Evolutionary conservation across 2,888 invertebrate species (phyloP).

Genomic region (Scrobipalpa atriplicella): DNA sequence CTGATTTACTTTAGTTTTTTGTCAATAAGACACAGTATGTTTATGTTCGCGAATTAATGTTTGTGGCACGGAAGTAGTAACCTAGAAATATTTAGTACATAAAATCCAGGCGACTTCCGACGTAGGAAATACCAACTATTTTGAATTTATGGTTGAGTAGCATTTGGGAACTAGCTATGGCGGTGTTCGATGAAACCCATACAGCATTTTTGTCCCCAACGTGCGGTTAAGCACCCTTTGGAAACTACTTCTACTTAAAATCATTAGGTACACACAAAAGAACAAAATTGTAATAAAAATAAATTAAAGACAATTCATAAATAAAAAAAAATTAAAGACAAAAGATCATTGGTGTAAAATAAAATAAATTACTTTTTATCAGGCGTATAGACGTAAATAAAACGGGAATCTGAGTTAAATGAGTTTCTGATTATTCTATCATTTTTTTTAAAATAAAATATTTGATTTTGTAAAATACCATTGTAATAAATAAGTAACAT

Average conservation of each 20-base stretch:
- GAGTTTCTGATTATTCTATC: no score
- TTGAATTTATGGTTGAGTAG: not conserved
- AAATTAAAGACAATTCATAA: no score
- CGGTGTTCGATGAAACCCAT: not conserved
- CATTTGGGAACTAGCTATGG: not conserved
- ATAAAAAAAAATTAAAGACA: no score
- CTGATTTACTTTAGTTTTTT: not conserved
- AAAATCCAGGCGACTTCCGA: conserved; percentile 7
- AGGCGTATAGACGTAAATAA: no score
- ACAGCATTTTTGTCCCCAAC: not conserved
- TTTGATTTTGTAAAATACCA: no score
- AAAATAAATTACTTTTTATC: no score
- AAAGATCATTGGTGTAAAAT: no score
- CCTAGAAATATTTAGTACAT: conserved; percentile 11
- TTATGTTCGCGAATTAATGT: not conserved
- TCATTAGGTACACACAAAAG: not conserved
- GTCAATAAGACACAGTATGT: not conserved
- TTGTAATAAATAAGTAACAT: no score
- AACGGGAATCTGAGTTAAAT: no score
- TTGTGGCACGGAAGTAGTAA: not conserved
- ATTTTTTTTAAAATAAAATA: no score
- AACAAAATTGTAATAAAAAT: not conserved
- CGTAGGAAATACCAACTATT: not conserved
- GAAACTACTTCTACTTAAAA: not conserved
- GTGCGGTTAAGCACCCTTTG: conserved; percentile 11